A percentile compares a stretch with the other conserved stretches of the same genome.
Evolutionary conservation across 1,140 invertebrate species (phyloP).

Genomic region (Rhizoglyphus robini): DNA sequence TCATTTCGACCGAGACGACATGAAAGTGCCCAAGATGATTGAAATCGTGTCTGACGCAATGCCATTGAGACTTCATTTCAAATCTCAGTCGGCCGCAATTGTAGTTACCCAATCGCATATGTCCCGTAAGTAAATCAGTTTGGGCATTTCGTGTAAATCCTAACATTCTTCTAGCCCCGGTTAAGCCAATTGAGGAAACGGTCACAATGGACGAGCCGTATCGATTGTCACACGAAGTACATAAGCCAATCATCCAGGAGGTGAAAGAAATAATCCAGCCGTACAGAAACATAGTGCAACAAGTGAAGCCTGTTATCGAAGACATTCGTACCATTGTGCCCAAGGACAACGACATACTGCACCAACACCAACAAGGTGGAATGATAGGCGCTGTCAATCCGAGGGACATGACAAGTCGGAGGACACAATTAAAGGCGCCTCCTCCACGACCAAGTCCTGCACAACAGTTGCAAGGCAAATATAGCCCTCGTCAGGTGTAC

Average conservation of each 20-base stretch:
- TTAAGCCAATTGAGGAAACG: constrained; percentile 5
- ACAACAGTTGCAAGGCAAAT: neutral
- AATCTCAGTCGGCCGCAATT: constrained; percentile 13
- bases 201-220: constrained; percentile 6
- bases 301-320: constrained; percentile 1
- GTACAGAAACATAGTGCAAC: neutral
- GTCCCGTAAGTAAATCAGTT: constrained; percentile 9
- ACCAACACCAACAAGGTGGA: neutral
- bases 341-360: constrained; percentile 4
- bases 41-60: constrained; percentile 10
- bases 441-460: neutral
- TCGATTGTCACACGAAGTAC: neutral
- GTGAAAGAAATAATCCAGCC: constrained; percentile 9
- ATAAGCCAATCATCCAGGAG: constrained; percentile 6
- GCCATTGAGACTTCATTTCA: constrained; percentile 11
- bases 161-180: neutral
- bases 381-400: neutral
- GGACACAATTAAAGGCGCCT: neutral
- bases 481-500: neutral
- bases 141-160: no score
- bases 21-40: neutral
- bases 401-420: neutral
- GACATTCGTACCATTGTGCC: constrained; percentile 6
- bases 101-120: constrained; percentile 14
- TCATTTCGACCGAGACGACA: constrained; percentile 8